A percentile compares a stretch with the other conserved stretches of the same genome.
phyloP scores from a whole-genome alignment of 1,140 invertebrate genomes.

The Brachionus paranguensis region DNA sequence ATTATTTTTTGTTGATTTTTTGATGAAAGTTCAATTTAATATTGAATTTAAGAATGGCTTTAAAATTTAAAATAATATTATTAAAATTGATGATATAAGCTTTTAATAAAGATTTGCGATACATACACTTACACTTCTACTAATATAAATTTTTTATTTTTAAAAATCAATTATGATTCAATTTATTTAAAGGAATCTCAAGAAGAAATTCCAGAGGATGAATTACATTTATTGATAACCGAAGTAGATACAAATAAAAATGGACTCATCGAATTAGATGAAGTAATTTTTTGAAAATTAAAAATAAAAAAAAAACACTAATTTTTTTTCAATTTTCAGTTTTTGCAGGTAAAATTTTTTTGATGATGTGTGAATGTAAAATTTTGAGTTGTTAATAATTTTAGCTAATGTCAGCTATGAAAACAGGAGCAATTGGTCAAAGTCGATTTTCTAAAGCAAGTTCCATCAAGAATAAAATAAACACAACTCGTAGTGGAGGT shows the following conservation, averaged over 20 bases:
- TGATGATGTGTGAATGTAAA: neutral
- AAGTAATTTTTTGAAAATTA: neutral
- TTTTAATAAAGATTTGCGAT: neutral
- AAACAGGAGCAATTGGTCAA: constrained; percentile 38
- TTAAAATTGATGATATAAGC: neutral
- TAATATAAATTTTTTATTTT: neutral
- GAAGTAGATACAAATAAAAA: constrained; percentile 40
- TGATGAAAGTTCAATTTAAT: too few relatives aligned
- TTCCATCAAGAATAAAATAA: constrained; percentile 23
- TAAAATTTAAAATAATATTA: too few relatives aligned
- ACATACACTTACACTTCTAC: neutral
- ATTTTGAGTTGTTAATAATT: neutral
- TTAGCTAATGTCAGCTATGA: constrained; percentile 33
- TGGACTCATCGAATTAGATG: constrained; percentile 37
- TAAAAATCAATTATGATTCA: neutral
- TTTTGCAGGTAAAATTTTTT: constrained; percentile 13
- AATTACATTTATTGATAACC: constrained; percentile 34
- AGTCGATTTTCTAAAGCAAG: constrained; percentile 30
- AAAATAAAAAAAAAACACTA: neutral
- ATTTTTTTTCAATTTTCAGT: neutral
- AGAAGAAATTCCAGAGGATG: constrained; percentile 36
- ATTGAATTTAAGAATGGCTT: too few relatives aligned
- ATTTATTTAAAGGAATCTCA: constrained; percentile 17
- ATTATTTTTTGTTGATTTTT: too few relatives aligned
- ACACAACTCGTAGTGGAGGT: constrained; percentile 34